Percentiles rank a stretch among this genome's conserved stretches.
phyloP scores from a whole-genome alignment of 2,113 vertebrate genomes.

The Elgaria multicarinata region DNA sequence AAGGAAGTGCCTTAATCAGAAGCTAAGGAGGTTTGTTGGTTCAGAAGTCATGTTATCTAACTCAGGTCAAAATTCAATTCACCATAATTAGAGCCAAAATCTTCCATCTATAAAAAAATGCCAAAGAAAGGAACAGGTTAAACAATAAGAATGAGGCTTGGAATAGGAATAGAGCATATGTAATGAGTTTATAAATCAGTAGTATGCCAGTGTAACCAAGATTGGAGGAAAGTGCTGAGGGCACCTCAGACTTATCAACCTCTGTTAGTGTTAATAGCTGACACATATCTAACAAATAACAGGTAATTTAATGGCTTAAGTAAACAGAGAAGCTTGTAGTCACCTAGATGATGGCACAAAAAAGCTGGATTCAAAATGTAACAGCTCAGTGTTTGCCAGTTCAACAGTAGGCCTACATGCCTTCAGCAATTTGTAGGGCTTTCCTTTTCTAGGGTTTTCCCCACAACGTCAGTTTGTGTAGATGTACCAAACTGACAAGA shows the following conservation, averaged over 20 bases:
- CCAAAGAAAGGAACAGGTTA: neutral
- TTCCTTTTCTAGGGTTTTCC: neutral
- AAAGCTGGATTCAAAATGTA: neutral
- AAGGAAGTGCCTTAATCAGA: neutral
- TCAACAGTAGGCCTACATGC: neutral
- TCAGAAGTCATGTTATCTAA: neutral
- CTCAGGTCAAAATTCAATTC: neutral
- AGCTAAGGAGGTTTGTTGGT: neutral
- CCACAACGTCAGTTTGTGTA: neutral
- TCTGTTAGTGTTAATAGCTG: neutral
- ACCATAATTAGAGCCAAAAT: neutral
- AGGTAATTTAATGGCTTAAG: neutral
- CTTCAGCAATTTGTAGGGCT: neutral
- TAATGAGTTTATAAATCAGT: conserved; percentile 25
- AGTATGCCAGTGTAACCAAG: conserved; percentile 36
- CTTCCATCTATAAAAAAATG: neutral
- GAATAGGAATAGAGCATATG: neutral
- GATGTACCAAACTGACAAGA: neutral
- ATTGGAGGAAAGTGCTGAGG: conserved; percentile 37
- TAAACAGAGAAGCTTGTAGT: neutral
- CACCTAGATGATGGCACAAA: neutral
- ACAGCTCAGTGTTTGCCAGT: neutral
- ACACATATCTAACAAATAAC: neutral
- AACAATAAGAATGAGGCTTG: conserved; percentile 47
- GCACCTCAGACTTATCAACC: neutral